Conservation (phyloP, 2,888 invertebrate species). For the Hypselothyrea guttata region DNA sequence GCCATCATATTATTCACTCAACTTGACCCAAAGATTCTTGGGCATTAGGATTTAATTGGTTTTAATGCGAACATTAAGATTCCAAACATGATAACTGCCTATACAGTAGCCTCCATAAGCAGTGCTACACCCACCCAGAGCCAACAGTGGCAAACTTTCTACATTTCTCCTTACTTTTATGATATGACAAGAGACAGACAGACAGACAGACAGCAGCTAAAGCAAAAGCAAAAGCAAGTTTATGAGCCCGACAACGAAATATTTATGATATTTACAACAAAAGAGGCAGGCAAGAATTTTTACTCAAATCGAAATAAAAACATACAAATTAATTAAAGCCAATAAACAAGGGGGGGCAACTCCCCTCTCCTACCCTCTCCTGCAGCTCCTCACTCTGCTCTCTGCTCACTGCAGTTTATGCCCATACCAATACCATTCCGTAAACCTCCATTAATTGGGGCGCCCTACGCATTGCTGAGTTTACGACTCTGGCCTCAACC, state of each 20-base stretch:
- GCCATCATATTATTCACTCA: no score
- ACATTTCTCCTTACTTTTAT: no score
- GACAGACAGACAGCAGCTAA: slow-evolving; percentile 41
- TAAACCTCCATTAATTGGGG: slow-evolving; percentile 50
- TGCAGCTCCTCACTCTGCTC: no score
- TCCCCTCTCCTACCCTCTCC: background rate
- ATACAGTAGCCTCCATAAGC: background rate
- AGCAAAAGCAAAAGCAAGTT: slow-evolving; percentile 38
- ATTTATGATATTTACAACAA: slow-evolving; percentile 74
- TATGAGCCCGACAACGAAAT: slow-evolving; percentile 60
- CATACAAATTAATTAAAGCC: slow-evolving; percentile 75
- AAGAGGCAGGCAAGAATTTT: slow-evolving; percentile 45
- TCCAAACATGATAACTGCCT: no score
- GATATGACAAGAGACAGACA: background rate
- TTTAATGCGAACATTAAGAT: no score
- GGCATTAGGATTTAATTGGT: no score
- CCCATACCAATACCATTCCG: slow-evolving; percentile 9
- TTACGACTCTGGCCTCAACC: slow-evolving; percentile 48
- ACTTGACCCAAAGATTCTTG: no score
- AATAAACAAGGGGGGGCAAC: slow-evolving; percentile 53
- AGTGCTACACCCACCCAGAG: slow-evolving; percentile 1
- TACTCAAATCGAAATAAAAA: slow-evolving; percentile 71
- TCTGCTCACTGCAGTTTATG: no score
- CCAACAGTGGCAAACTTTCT: no score
- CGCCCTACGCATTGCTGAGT: slow-evolving; percentile 63